Percentiles rank a stretch among this genome's conserved stretches.
These are phyloP conservation scores for Prolemur simus DNA, from an alignment of 2,113 vertebrate species.

Conservation along the genomic window DNA sequence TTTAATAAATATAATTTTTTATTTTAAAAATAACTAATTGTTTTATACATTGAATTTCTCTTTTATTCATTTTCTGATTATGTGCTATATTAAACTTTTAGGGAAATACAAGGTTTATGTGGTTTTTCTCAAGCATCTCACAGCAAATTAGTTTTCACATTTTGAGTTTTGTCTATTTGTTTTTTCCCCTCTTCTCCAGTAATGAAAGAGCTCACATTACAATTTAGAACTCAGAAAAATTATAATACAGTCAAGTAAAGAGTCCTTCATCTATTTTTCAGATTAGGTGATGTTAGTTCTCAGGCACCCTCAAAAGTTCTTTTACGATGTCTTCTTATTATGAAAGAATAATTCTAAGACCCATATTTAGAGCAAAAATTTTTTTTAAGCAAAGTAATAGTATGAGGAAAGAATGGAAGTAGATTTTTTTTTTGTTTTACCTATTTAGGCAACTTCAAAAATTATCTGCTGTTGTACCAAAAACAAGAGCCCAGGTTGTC, in stretches of 20 bases:
- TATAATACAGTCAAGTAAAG: neutral
- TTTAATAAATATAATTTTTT: neutral
- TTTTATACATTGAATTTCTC: neutral
- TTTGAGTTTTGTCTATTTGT: neutral
- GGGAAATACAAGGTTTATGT: neutral
- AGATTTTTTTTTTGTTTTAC: neutral
- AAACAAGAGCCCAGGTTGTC: neutral
- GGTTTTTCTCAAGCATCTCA: neutral
- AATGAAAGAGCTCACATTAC: neutral
- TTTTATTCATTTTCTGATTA: neutral
- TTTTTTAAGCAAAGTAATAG: neutral
- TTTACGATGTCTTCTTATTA: neutral
- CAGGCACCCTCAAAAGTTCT: neutral
- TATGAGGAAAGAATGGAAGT: neutral
- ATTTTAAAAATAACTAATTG: fast-evolving
- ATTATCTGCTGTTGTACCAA: neutral
- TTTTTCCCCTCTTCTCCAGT: neutral
- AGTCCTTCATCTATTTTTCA: neutral
- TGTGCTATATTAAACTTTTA: neutral
- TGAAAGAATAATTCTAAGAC: neutral
- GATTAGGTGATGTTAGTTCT: neutral
- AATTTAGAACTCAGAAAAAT: neutral
- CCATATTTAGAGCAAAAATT: neutral
- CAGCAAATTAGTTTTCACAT: neutral
- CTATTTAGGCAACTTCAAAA: neutral